Percentiles rank a stretch among this genome's conserved stretches.
phyloP scores from a whole-genome alignment of 2,797 vertebrate genomes.

The Notamacropus eugenii region DNA sequence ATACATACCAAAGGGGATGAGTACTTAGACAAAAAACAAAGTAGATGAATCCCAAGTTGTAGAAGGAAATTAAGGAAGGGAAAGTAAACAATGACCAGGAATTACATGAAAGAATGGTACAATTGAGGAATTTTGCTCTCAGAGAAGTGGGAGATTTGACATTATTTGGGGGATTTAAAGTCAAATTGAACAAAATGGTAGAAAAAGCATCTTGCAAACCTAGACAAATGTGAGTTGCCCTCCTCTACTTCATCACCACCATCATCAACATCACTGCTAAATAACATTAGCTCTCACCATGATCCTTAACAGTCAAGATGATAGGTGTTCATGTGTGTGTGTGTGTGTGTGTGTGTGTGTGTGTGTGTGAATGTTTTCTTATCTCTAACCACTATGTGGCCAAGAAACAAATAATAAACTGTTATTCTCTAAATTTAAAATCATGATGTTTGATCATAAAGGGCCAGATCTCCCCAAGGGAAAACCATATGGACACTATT shows the following conservation, averaged over 20 bases:
- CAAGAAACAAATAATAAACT: slow-evolving; percentile 56
- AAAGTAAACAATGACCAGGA: neutral
- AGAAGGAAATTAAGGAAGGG: neutral
- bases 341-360: neutral
- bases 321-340: neutral
- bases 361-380: neutral
- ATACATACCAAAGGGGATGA: neutral
- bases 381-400: slow-evolving; percentile 42
- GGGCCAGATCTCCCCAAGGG: neutral
- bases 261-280: neutral
- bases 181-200: neutral
- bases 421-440: neutral
- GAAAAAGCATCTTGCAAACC: neutral
- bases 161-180: neutral
- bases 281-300: neutral
- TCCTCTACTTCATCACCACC: neutral
- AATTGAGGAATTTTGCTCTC: neutral
- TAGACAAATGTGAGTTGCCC: neutral
- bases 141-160: neutral
- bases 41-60: neutral
- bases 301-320: neutral
- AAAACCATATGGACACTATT: slow-evolving; percentile 26
- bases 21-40: neutral
- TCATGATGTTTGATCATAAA: slow-evolving; percentile 38
- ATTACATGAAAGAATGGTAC: neutral